Evolutionary conservation across 2,888 invertebrate genomes (phyloP).

Genomic region (Clivina fossor): DNA sequence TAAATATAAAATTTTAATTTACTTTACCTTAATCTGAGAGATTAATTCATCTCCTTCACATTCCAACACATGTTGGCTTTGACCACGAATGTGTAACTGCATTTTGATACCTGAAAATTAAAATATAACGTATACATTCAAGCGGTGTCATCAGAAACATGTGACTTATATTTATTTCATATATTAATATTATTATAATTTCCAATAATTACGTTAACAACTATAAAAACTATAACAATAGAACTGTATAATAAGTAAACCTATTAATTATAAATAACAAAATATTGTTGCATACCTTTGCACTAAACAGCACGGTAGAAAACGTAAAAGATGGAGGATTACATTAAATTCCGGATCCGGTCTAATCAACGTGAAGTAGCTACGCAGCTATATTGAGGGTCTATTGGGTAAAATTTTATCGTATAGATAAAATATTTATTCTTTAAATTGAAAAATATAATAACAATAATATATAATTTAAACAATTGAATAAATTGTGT

Average conservation of each 20-base stretch:
- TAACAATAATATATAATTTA: too few relatives aligned
- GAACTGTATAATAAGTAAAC: too few relatives aligned
- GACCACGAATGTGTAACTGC: conserved; percentile 82
- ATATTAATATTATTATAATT: neutral
- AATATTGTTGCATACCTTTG: conserved; percentile 8
- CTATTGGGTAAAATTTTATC: too few relatives aligned
- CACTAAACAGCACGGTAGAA: conserved; percentile 24
- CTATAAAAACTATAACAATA: too few relatives aligned
- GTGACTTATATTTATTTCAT: conserved; percentile 16
- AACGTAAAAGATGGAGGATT: conserved; percentile 31
- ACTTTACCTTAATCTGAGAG: conserved; percentile 71
- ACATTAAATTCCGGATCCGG: conserved; percentile 24
- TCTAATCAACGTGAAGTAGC: neutral
- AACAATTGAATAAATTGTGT: too few relatives aligned
- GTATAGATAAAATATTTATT: too few relatives aligned
- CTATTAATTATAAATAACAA: neutral
- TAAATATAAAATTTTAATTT: conserved; percentile 14
- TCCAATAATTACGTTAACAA: too few relatives aligned
- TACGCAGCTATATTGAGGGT: too few relatives aligned
- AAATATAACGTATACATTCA: conserved; percentile 1
- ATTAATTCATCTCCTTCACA: conserved; percentile 73
- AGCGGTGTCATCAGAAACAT: conserved; percentile 21
- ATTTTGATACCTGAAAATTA: conserved; percentile 61
- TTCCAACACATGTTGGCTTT: conserved; percentile 73
- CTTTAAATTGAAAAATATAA: too few relatives aligned